A percentile compares a stretch with the other conserved stretches of the same genome.
Evolutionary conservation across 1,140 invertebrate genomes (phyloP).

Genomic region (Drosophila tropicalis): DNA sequence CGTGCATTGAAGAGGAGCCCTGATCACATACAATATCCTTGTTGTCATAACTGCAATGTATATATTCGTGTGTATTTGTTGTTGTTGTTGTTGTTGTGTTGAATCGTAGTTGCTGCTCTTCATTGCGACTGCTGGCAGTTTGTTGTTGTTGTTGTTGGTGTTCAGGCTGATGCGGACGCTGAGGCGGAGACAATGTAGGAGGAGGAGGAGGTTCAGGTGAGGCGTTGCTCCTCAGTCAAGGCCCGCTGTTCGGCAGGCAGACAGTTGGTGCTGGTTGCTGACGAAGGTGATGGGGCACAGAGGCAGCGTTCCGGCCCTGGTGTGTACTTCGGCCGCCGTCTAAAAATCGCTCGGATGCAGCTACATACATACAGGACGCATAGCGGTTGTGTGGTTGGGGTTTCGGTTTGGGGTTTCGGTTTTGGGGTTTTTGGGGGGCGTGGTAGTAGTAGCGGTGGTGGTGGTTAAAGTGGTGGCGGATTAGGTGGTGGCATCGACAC

Average conservation of each 20-base stretch:
- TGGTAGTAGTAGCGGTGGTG: not conserved
- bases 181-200: not conserved
- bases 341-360: slow-evolving; percentile 87
- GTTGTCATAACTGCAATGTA: slow-evolving; percentile 83
- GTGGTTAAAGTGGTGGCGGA: not conserved
- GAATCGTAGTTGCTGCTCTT: slow-evolving; percentile 50
- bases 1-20: slow-evolving; percentile 53
- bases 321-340: slow-evolving; percentile 84
- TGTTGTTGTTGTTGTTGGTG: not conserved
- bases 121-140: slow-evolving; percentile 74
- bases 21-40: slow-evolving; percentile 80
- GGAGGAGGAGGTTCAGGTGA: slow-evolving; percentile 68
- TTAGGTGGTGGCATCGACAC: not conserved
- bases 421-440: too few species aligned
- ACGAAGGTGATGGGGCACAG: slow-evolving; percentile 84
- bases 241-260: slow-evolving; percentile 82
- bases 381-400: too few species aligned
- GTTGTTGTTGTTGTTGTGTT: slow-evolving; percentile 54
- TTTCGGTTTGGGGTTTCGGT: too few species aligned
- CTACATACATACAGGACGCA: slow-evolving; percentile 79
- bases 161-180: not conserved
- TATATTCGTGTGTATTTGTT: slow-evolving; percentile 75
- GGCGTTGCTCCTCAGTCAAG: slow-evolving; percentile 84
- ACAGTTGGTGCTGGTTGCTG: slow-evolving; percentile 83
- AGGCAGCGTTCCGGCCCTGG: slow-evolving; percentile 83